These are phyloP conservation scores for Laticauda laticaudata DNA, from an alignment of 2,113 vertebrate species.

Conservation along the genomic window DNA sequence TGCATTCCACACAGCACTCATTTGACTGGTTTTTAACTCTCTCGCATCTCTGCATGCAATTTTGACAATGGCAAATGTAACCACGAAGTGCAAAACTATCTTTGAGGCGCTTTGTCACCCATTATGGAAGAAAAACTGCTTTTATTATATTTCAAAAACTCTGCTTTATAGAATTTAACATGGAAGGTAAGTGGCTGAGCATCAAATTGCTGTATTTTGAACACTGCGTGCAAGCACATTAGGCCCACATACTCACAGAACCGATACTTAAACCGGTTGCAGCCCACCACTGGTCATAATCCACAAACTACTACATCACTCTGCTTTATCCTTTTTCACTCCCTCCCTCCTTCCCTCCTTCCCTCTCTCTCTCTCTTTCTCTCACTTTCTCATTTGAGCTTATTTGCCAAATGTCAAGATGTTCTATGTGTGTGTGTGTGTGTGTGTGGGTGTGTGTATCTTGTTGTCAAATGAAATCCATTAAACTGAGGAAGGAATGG, in stretches of 20 bases:
- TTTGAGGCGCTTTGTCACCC: slow-evolving; percentile 16
- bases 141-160: slow-evolving; percentile 5
- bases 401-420: not conserved
- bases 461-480: not conserved
- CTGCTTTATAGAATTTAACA: not conserved
- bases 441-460: not conserved
- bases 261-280: too few relatives aligned
- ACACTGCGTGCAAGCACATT: too few relatives aligned
- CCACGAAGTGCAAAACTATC: not conserved
- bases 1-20: not conserved
- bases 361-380: not conserved
- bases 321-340: not conserved
- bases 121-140: not conserved
- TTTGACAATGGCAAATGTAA: slow-evolving; percentile 22
- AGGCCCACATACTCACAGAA: too few relatives aligned
- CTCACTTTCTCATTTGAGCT: not conserved
- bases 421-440: not conserved
- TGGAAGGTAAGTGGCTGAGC: too few relatives aligned
- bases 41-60: slow-evolving; percentile 18
- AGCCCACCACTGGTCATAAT: not conserved
- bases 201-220: too few relatives aligned
- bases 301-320: not conserved
- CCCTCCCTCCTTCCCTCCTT: not conserved
- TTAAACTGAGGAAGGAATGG: not conserved
- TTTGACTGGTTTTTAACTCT: slow-evolving; percentile 32